These are phyloP conservation scores for Zaprionus lachaisei DNA, from an alignment of 1,140 invertebrate species.

Conservation along the genomic window DNA sequence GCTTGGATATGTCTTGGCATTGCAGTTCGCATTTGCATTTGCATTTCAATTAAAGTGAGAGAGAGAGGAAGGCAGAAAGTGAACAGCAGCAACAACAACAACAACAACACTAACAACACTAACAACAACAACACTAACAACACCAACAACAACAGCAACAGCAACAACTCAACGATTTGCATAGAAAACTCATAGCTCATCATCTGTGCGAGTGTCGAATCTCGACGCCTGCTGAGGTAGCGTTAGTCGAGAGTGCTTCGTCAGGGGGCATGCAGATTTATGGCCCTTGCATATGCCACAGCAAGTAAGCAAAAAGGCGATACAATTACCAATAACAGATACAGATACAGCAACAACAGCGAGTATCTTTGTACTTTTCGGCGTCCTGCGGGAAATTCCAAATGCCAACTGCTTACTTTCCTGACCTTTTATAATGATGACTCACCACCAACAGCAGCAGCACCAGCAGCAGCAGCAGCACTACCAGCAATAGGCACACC, in stretches of 20 bases:
- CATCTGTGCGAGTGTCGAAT: constrained; percentile 72
- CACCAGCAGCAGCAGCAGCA: background rate
- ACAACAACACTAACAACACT: background rate
- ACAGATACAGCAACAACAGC: constrained; percentile 31
- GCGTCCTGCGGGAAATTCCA: constrained; percentile 67
- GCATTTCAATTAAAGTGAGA: constrained; percentile 69
- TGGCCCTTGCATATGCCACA: constrained; percentile 70
- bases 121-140: constrained; percentile 1
- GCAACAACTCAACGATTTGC: constrained; percentile 55
- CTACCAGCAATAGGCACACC: background rate
- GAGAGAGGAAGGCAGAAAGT: background rate
- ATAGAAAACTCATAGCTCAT: constrained; percentile 82
- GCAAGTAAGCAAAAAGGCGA: constrained; percentile 26
- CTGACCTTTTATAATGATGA: constrained; percentile 73
- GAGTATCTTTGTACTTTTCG: too few relatives aligned
- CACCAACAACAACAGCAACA: background rate
- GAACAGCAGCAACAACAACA: constrained; percentile 8
- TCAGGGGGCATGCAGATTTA: constrained; percentile 53
- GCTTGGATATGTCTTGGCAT: constrained; percentile 34
- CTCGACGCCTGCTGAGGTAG: constrained; percentile 35
- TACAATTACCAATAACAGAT: constrained; percentile 66
- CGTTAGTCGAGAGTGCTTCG: background rate
- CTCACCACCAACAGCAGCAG: constrained; percentile 7
- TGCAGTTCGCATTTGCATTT: constrained; percentile 52
- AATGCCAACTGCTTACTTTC: constrained; percentile 73